Evolutionary conservation across 1,140 invertebrate species (phyloP).

Genomic region (Venturia canescens): DNA sequence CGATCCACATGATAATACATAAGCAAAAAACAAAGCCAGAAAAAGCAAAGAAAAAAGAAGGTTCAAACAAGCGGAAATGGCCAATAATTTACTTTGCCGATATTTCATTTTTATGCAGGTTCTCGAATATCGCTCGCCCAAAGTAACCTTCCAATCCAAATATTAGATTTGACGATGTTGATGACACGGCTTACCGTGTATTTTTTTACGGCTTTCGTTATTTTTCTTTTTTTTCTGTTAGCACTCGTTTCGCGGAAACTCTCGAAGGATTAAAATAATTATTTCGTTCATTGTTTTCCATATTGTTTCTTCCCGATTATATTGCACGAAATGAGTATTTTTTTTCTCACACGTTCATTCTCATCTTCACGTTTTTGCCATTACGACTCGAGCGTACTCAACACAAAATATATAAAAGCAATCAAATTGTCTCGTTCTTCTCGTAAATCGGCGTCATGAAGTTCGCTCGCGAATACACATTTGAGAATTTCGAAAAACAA

Average conservation of each 20-base stretch:
- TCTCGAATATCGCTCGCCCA: conserved; percentile 49
- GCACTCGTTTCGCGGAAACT: not conserved
- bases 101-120: conserved; percentile 63
- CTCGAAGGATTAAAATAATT: not conserved
- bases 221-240: conserved; percentile 8
- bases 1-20: conserved; percentile 60
- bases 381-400: conserved; percentile 21
- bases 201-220: not conserved
- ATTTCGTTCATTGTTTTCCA: not conserved
- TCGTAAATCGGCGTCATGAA: not conserved
- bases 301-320: not conserved
- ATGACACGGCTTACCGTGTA: not conserved
- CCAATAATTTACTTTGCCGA: conserved; percentile 61
- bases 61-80: conserved; percentile 20
- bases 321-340: not conserved
- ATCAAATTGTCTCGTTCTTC: no score
- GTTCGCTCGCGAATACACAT: not conserved
- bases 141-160: conserved; percentile 57
- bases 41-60: conserved; percentile 46
- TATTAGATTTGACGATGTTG: conserved; percentile 36
- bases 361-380: no score
- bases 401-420: not conserved
- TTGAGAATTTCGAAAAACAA: no score
- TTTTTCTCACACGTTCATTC: not conserved
- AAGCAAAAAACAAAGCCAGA: conserved; percentile 65